Base-by-base conservation (phyloP, 2,888 invertebrate genomes). In the Luffia ferchaultella region DNA sequence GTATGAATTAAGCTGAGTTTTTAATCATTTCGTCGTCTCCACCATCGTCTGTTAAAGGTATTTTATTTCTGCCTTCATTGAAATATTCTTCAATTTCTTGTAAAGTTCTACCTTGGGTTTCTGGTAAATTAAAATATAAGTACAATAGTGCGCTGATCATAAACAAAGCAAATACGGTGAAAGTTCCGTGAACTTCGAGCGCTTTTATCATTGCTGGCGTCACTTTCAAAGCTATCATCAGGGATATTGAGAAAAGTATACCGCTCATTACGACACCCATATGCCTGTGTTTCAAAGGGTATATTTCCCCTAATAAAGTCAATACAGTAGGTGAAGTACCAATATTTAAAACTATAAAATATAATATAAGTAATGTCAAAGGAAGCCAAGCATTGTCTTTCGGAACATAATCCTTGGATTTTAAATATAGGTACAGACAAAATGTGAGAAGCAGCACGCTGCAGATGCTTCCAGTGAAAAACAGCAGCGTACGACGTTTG, bases 271-370 rank as follows among this genome's bases (percentile, higher is more conserved):
- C 44, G 41, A 49, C 47, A 46, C 53, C 56, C 51, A 55, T 57
- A 57, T 58, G 56, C 57, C 59, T 58, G 54, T 55, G 49, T 52
- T 42, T 43, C 15, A 49, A 50, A 46, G 54, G 52, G 50, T 52
- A 54, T 53, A 53, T 42, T 46, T 53, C 46, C 42, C 45, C 45
- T 5, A 46, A 45, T 20, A 50, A 45, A 40, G 44, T 50, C 19
- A 53, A 42, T 45, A 50, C 43, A 42, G 50, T 43, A 43, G 46
- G 51, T 3, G 73, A 67, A 49, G 73, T 71, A 1, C 76, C 78
- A 17, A 76, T 63, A 55, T 76, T 78, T 0, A 62, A 62, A 16
- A 75, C 52, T 16, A 73, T 58, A 46, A 73, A 73, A 53, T 68
- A 76, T 1, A 63, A 18, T 1, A 63, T 59, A 18, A 75, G 70